Percentiles rank a stretch among this genome's conserved stretches.
Evolutionary conservation across 2,888 invertebrate genomes (phyloP).

Genomic region (Platynereis dumerilii): DNA sequence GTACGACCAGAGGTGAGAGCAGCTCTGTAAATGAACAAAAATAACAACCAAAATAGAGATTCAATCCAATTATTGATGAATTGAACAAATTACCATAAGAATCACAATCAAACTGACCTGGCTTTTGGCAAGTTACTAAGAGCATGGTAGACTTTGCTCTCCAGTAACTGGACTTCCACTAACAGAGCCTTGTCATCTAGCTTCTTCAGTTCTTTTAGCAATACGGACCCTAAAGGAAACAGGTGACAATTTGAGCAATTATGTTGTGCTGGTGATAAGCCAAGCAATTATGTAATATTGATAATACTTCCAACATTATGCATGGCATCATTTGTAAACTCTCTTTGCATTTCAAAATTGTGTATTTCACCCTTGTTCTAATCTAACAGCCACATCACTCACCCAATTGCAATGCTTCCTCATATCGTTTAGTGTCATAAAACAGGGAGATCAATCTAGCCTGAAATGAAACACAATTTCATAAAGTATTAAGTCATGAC

Average conservation of each 20-base stretch:
- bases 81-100: not conserved
- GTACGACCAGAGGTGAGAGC: slow-evolving; percentile 97
- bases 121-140: slow-evolving; percentile 91
- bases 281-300: not conserved
- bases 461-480: slow-evolving; percentile 44
- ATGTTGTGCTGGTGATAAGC: slow-evolving; percentile 62
- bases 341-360: too few species aligned
- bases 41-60: too few species aligned
- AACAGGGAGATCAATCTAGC: slow-evolving; percentile 93
- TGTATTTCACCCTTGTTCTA: too few species aligned
- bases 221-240: slow-evolving; percentile 69
- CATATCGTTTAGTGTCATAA: slow-evolving; percentile 64
- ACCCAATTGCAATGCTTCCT: slow-evolving; percentile 62
- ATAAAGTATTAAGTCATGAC: not conserved
- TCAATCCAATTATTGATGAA: too few species aligned
- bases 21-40: slow-evolving; percentile 69
- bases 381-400: slow-evolving; percentile 31
- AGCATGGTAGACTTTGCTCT: slow-evolving; percentile 98
- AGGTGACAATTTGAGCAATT: too few species aligned
- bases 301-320: slow-evolving; percentile 9
- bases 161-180: slow-evolving; percentile 96
- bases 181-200: slow-evolving; percentile 98
- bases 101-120: slow-evolving; percentile 39
- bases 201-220: slow-evolving; percentile 95
- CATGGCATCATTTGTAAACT: too few species aligned